Percentiles rank a stretch among this genome's conserved stretches.
Conservation (phyloP, 2,888 invertebrate species). For the Chironomus riparius region DNA sequence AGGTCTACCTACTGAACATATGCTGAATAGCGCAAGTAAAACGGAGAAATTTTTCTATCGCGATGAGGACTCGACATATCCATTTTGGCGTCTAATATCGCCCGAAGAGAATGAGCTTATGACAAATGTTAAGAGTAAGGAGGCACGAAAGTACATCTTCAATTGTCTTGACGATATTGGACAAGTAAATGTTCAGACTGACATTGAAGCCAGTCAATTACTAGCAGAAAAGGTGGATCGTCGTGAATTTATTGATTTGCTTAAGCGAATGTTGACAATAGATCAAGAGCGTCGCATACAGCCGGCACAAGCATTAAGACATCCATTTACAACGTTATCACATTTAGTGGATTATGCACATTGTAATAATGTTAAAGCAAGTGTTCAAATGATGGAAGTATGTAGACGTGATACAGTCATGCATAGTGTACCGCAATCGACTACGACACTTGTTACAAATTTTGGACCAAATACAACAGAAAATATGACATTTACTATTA, state of each 20-base stretch:
- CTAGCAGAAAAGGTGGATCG: slow-evolving; percentile 96
- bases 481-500: slow-evolving; percentile 88
- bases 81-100: slow-evolving; percentile 81
- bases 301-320: slow-evolving; percentile 91
- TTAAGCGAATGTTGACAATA: slow-evolving; percentile 97
- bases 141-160: slow-evolving; percentile 98
- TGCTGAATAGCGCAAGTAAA: slow-evolving; percentile 95
- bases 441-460: slow-evolving; percentile 60
- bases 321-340: slow-evolving; percentile 86
- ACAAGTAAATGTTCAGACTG: slow-evolving; percentile 93
- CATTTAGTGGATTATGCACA: slow-evolving; percentile 94
- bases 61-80: slow-evolving; percentile 85
- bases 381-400: slow-evolving; percentile 95
- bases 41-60: slow-evolving; percentile 97
- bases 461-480: slow-evolving; percentile 69
- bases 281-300: slow-evolving; percentile 95
- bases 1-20: slow-evolving; percentile 94
- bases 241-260: slow-evolving; percentile 92
- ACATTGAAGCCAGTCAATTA: slow-evolving; percentile 92
- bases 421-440: slow-evolving; percentile 41
- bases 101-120: slow-evolving; percentile 98
- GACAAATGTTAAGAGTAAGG: slow-evolving; percentile 97
- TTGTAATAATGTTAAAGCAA: slow-evolving; percentile 93
- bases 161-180: slow-evolving; percentile 98
- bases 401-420: slow-evolving; percentile 44